These are phyloP conservation scores for Lepus oiostolus DNA, from an alignment of 2,797 vertebrate genomes.

Conservation along the genomic window DNA sequence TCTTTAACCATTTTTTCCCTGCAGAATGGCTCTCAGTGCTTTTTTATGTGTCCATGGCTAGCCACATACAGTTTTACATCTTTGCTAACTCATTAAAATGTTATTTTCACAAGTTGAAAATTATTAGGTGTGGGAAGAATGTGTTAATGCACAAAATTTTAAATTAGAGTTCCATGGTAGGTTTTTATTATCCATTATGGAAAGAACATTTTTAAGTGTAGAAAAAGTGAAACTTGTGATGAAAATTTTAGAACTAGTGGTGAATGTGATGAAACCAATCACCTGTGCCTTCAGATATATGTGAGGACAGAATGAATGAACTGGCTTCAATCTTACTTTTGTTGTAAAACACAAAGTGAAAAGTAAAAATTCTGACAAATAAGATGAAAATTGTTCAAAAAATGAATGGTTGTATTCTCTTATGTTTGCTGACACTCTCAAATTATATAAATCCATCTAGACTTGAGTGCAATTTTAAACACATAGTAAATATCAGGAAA, in stretches of 20 bases:
- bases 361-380: slow-evolving; percentile 22
- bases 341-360: background rate
- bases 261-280: background rate
- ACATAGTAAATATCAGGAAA: background rate
- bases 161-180: slow-evolving; percentile 4
- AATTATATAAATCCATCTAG: background rate
- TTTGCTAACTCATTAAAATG: background rate
- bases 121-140: slow-evolving; percentile 28
- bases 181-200: slow-evolving; percentile 17
- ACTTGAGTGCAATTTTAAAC: slow-evolving; percentile 40
- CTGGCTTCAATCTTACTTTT: background rate
- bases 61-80: background rate
- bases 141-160: background rate
- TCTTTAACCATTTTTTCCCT: background rate
- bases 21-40: background rate
- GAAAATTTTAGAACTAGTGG: slow-evolving; percentile 20
- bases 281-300: background rate
- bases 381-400: slow-evolving; percentile 46
- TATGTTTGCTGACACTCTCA: background rate
- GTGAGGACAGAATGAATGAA: background rate
- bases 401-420: background rate
- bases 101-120: slow-evolving; percentile 18
- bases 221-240: slow-evolving; percentile 37
- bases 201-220: slow-evolving; percentile 33
- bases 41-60: background rate